These are phyloP conservation scores for Parascotia fuliginaria DNA, from an alignment of 2,888 invertebrate species.

Conservation along the genomic window DNA sequence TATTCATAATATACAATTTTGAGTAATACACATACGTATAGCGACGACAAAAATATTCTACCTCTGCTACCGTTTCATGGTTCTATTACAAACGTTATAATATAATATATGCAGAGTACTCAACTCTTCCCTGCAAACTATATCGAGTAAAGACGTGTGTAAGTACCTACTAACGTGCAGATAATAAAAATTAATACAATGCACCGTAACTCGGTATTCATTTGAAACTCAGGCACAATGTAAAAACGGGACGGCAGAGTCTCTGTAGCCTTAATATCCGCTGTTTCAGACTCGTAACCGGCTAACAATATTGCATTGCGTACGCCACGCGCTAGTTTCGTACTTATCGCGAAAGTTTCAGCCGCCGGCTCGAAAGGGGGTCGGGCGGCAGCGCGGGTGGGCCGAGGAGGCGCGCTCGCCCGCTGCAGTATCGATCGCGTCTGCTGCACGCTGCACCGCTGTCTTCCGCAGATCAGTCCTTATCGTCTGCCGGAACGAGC, in stretches of 20 bases:
- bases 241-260: conserved; percentile 74
- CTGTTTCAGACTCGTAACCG: conserved; percentile 83
- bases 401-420: conserved; percentile 42
- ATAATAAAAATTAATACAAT: conserved; percentile 73
- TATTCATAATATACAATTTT: no score
- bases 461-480: conserved; percentile 84
- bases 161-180: conserved; percentile 42
- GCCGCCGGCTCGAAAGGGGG: conserved; percentile 61
- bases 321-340: conserved; percentile 84
- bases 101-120: neutral
- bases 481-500: conserved; percentile 78
- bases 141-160: conserved; percentile 37
- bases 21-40: no score
- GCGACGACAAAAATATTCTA: no score
- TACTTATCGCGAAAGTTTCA: conserved; percentile 85
- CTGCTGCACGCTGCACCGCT: conserved; percentile 81
- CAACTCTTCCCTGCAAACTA: conserved; percentile 34
- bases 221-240: conserved; percentile 74
- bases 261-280: conserved; percentile 83
- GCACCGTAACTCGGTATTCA: conserved; percentile 70
- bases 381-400: conserved; percentile 23
- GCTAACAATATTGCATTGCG: conserved; percentile 86
- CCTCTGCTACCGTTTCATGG: neutral
- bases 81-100: neutral
- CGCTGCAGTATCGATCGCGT: conserved; percentile 83